Base-by-base conservation (phyloP, 2,888 invertebrate species). In the Nomada fabriciana region DNA sequence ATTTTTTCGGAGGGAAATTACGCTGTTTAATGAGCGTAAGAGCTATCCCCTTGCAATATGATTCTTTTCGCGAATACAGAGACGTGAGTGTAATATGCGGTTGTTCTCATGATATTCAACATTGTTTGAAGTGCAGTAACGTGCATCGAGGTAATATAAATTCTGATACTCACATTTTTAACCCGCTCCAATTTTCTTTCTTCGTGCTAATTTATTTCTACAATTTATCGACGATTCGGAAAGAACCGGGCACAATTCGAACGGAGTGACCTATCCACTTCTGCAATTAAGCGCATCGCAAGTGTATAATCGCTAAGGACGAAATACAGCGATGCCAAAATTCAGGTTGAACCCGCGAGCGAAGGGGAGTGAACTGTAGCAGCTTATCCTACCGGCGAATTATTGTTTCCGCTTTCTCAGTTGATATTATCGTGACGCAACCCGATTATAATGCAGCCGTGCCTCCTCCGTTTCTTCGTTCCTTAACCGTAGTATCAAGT, bases 381-480 rank as follows among this genome's bases (percentile, higher is more conserved):
- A 64, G 84, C 74, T 87, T 88, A 86, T 82, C 87, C 85, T 68
- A 81, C 53, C 78, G 71, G 78, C 77, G 78, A 88, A 84, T 88
- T 88, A 88, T 86, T 73, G 82, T 88, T 88, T 88, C 87, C 88
- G 87, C 75, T 85, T 78, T 78, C 88, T 82, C 83, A 47, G 79
- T 88, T 80, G 86, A 86, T 86, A 83, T 88, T 88, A 88, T 88
- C 86, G 80, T 76, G 87, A 88, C 85, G 85, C 85, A 88, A 86
- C 86, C 64, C 78, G 82, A 75, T 78, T 86, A 87, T 83, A 87
- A 85, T 50, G 71, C 82, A 64, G 73, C 78, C 75, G 57, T 73
- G 65, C 77, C 74, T 77, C 80, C 83, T 74, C 71, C 79, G 78
- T 83, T 78, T 71, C 70, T 75, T 65, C 69, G 70, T 78, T 67